These are phyloP conservation scores for Sebastes wilsoni DNA, from an alignment of 2,797 vertebrate genomes.

Conservation along the genomic window DNA sequence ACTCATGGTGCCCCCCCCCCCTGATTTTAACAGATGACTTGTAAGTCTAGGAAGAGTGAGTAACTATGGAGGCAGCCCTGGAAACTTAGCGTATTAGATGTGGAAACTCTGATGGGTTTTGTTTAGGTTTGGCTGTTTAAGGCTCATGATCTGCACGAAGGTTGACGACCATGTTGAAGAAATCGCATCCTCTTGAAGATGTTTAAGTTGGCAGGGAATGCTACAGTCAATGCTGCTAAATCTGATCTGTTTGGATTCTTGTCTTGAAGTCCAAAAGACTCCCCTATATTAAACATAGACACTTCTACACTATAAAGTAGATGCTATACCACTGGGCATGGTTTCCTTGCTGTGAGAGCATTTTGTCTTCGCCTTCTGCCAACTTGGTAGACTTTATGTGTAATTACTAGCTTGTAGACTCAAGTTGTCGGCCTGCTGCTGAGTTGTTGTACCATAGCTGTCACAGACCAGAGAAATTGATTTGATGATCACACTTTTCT, in stretches of 20 bases:
- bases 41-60: neutral
- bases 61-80: conserved; percentile 2
- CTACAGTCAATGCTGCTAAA: neutral
- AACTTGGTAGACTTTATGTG: neutral
- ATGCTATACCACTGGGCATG: neutral
- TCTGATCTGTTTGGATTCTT: neutral
- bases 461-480: neutral
- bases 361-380: neutral
- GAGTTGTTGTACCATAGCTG: neutral
- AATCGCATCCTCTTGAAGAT: neutral
- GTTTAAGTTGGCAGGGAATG: neutral
- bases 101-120: conserved; percentile 44
- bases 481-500: conserved; percentile 14
- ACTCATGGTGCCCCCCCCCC: neutral
- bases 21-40: conserved; percentile 26
- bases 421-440: neutral
- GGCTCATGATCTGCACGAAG: neutral
- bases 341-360: neutral
- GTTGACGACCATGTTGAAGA: neutral
- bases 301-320: neutral
- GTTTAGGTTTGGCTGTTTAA: conserved; percentile 14
- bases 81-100: neutral
- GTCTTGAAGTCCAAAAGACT: neutral
- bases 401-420: neutral
- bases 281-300: neutral